These are phyloP conservation scores for Petrolisthes manimaculis DNA, from an alignment of 2,888 invertebrate genomes.

Conservation along the genomic window DNA sequence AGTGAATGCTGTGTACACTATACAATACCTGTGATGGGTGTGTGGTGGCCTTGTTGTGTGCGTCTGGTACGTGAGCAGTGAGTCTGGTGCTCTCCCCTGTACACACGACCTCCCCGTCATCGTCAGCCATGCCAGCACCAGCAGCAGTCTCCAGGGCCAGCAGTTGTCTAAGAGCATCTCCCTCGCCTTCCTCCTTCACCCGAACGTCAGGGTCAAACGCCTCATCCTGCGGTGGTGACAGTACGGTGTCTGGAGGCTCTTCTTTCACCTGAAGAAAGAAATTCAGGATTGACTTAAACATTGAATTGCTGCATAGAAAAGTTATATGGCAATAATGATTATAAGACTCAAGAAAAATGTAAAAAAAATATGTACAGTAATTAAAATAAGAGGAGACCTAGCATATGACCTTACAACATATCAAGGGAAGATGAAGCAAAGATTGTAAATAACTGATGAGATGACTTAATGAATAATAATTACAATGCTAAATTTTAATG, in stretches of 20 bases:
- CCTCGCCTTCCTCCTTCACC: conserved; percentile 54
- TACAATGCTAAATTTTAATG: too few relatives aligned
- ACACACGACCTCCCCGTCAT: conserved; percentile 53
- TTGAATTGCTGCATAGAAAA: not conserved
- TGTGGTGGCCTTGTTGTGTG: not conserved
- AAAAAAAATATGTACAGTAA: not conserved
- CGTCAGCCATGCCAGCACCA: conserved; percentile 35
- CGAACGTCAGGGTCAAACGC: conserved; percentile 40
- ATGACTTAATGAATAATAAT: not conserved
- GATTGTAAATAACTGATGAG: not conserved
- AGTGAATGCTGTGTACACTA: too few relatives aligned
- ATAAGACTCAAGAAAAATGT: not conserved
- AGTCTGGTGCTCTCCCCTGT: conserved; percentile 56
- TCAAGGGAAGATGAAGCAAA: not conserved
- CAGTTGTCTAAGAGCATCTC: conserved; percentile 47
- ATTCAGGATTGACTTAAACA: too few relatives aligned
- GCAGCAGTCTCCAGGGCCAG: conserved; percentile 57
- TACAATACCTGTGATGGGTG: not conserved
- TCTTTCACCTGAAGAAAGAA: conserved; percentile 37
- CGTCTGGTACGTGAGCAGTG: conserved; percentile 36
- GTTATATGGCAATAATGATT: not conserved
- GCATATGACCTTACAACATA: not conserved
- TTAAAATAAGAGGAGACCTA: not conserved
- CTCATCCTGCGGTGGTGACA: not conserved
- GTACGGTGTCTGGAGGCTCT: conserved; percentile 37